Conservation (phyloP, 2,113 vertebrate species). For the Serilophus lunatus region DNA sequence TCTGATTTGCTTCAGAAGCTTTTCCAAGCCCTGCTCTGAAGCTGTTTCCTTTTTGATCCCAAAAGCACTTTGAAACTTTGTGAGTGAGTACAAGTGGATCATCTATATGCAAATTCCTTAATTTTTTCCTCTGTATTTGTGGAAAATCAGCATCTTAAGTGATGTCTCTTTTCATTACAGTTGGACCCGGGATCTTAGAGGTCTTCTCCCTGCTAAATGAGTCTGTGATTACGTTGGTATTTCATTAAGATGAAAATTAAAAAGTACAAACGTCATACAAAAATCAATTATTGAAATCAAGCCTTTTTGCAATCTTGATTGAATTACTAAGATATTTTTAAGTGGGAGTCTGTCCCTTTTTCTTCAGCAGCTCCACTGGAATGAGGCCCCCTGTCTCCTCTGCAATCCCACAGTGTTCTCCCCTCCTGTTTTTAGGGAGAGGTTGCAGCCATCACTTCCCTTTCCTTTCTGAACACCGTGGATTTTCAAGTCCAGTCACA, state of each 20-base stretch:
- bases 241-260: neutral
- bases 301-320: neutral
- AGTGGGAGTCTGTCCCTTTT: neutral
- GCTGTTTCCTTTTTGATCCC: neutral
- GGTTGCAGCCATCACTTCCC: neutral
- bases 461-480: accelerated
- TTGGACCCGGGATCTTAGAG: neutral
- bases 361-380: neutral
- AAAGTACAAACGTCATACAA: neutral
- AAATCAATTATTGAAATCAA: constrained; percentile 22
- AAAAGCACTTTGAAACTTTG: neutral
- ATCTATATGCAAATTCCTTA: neutral
- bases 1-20: neutral
- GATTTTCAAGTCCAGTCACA: neutral
- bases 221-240: neutral
- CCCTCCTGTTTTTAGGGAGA: neutral
- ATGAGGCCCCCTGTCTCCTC: neutral
- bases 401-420: accelerated
- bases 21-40: neutral
- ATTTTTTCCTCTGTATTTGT: neutral
- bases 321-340: neutral
- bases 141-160: neutral
- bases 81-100: neutral
- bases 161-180: neutral
- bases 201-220: neutral